Conservation (phyloP, 2,113 vertebrate species). For the Chaenocephalus aceratus region DNA sequence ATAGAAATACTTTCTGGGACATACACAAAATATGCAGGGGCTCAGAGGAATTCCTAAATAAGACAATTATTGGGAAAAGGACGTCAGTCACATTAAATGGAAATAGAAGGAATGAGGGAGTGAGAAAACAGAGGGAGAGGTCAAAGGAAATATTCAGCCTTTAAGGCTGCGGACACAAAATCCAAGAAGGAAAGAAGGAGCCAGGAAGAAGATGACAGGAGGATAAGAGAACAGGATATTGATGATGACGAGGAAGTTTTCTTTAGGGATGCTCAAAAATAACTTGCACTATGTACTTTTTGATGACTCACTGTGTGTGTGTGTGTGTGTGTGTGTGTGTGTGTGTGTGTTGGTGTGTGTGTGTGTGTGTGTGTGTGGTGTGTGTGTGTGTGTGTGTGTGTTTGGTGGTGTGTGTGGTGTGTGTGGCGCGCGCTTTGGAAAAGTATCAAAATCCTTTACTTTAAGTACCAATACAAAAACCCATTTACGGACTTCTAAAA, state of each 20-base stretch:
- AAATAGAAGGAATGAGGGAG: background rate
- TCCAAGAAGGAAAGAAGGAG: slow-evolving; percentile 22
- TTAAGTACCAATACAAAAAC: background rate
- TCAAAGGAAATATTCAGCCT: slow-evolving; percentile 60
- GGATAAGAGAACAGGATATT: slow-evolving; percentile 60
- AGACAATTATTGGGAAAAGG: slow-evolving; percentile 23
- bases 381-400: too few species aligned
- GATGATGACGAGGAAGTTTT: slow-evolving; percentile 41
- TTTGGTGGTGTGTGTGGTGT: too few species aligned
- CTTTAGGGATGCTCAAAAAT: slow-evolving; percentile 43
- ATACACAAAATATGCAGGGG: slow-evolving; percentile 5
- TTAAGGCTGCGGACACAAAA: slow-evolving; percentile 65
- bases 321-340: background rate
- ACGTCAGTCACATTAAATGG: background rate
- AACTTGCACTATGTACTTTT: slow-evolving; percentile 15
- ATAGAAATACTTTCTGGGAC: slow-evolving; percentile 4
- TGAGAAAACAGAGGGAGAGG: slow-evolving; percentile 30
- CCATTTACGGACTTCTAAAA: background rate
- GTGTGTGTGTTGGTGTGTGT: too few species aligned
- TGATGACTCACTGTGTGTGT: slow-evolving; percentile 39
- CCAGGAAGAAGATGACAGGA: slow-evolving; percentile 23
- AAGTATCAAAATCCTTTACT: background rate
- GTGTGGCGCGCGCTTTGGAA: background rate
- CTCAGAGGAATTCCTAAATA: slow-evolving; percentile 55
- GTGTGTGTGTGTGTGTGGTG: too few species aligned